A percentile compares a stretch with the other conserved stretches of the same genome.
Conservation (phyloP, 2,888 invertebrate species). For the Odontocolon sp. region DNA sequence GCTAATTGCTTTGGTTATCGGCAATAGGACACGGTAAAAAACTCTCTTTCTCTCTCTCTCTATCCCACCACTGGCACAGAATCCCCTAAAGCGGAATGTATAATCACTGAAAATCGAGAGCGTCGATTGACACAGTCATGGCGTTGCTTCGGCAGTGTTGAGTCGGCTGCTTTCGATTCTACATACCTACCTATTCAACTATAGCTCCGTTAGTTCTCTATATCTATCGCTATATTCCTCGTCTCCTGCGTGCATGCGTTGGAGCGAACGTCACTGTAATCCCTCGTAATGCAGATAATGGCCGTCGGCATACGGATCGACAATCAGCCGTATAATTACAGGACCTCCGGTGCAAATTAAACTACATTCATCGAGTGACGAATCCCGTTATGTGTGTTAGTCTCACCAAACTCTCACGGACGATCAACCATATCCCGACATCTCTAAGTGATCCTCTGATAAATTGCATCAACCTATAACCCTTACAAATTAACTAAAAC, state of each 20-base stretch:
- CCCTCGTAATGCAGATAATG: constrained; percentile 76
- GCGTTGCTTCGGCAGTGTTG: background rate
- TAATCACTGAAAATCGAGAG: constrained; percentile 64
- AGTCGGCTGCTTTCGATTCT: constrained; percentile 15
- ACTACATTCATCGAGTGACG: constrained; percentile 66
- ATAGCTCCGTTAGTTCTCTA: constrained; percentile 27
- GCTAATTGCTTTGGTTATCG: constrained; percentile 71
- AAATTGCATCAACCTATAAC: background rate
- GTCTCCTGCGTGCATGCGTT: constrained; percentile 42
- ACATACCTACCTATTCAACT: background rate
- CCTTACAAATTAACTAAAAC: background rate
- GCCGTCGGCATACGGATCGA: constrained; percentile 69
- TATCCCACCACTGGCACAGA: constrained; percentile 63
- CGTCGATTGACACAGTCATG: constrained; percentile 62
- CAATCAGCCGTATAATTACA: constrained; percentile 75
- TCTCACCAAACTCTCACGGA: constrained; percentile 15
- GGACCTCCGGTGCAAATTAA: constrained; percentile 72
- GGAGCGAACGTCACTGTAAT: constrained; percentile 72
- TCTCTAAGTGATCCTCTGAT: background rate
- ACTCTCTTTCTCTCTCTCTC: constrained; percentile 59
- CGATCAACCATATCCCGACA: background rate
- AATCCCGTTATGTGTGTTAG: constrained; percentile 1
- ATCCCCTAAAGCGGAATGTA: constrained; percentile 73
- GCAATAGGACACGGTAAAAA: constrained; percentile 63
- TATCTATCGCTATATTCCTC: constrained; percentile 39